Conservation (phyloP, 23 tunicate species). For the Aplidium turbinatum region DNA sequence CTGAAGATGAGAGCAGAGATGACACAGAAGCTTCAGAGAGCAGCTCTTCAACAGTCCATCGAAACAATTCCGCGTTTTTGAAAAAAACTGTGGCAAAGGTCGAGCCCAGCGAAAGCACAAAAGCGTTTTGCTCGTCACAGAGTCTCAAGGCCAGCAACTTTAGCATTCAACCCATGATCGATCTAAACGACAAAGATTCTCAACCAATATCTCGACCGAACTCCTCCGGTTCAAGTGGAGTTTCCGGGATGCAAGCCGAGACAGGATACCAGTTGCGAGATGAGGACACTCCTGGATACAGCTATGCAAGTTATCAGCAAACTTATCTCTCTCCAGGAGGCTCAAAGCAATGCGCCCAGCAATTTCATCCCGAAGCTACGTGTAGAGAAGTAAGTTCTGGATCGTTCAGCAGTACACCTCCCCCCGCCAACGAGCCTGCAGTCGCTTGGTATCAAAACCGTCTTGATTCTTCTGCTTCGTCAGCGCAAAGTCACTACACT, state of each 20-base stretch:
- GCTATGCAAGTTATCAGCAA: neutral
- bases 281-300: slow-evolving; percentile 6
- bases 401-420: neutral
- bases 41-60: neutral
- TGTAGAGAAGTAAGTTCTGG: neutral
- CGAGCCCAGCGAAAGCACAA: slow-evolving; percentile 12
- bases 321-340: slow-evolving; percentile 1
- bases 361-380: neutral
- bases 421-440: slow-evolving; percentile 2
- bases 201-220: slow-evolving; percentile 30
- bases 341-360: neutral
- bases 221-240: slow-evolving; percentile 57
- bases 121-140: neutral
- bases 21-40: too few species aligned
- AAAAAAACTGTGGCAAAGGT: slow-evolving; percentile 7
- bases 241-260: slow-evolving; percentile 33
- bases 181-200: slow-evolving; percentile 4
- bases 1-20: slow-evolving; percentile 33
- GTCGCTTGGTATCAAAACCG: slow-evolving; percentile 18
- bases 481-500: slow-evolving; percentile 17
- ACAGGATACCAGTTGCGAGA: neutral
- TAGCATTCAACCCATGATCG: too few species aligned
- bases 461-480: neutral
- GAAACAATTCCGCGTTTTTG: neutral
- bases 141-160: too few species aligned